Evolutionary conservation across 2,797 vertebrate genomes (phyloP).

Genomic region (Numenius phaeopus): DNA sequence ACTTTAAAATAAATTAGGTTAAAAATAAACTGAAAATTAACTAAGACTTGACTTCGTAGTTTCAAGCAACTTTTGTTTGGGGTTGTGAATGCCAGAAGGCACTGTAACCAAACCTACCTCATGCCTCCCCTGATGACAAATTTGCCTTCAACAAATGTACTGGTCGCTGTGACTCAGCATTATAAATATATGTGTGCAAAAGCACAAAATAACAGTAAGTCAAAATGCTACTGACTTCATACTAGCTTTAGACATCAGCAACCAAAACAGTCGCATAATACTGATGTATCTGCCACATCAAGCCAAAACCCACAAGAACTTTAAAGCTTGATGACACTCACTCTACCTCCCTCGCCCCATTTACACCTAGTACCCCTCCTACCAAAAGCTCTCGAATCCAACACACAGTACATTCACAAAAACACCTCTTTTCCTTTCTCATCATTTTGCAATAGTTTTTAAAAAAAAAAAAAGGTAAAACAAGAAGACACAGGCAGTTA

Average conservation of each 20-base stretch:
- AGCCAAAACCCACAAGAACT: neutral
- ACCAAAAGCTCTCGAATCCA: neutral
- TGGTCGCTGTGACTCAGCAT: conserved; percentile 29
- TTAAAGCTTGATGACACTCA: rapidly evolving
- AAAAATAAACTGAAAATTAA: neutral
- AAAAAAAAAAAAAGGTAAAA: neutral
- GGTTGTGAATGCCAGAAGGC: neutral
- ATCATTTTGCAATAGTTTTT: neutral
- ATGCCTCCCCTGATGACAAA: neutral
- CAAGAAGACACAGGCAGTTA: rapidly evolving
- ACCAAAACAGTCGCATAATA: neutral
- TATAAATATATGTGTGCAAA: neutral
- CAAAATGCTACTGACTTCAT: neutral
- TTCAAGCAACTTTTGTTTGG: neutral
- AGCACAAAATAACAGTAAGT: neutral
- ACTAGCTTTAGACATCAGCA: neutral
- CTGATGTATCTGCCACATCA: neutral
- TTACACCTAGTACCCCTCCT: neutral
- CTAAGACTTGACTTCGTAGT: neutral
- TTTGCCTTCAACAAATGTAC: neutral
- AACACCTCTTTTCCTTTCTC: neutral
- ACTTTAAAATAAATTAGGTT: neutral
- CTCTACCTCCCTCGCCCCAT: neutral
- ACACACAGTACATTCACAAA: neutral
- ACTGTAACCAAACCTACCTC: neutral